Percentiles rank a stretch among this genome's conserved stretches.
These are phyloP conservation scores for Myocastor coypus DNA, from an alignment of 2,113 vertebrate species.

Conservation along the genomic window DNA sequence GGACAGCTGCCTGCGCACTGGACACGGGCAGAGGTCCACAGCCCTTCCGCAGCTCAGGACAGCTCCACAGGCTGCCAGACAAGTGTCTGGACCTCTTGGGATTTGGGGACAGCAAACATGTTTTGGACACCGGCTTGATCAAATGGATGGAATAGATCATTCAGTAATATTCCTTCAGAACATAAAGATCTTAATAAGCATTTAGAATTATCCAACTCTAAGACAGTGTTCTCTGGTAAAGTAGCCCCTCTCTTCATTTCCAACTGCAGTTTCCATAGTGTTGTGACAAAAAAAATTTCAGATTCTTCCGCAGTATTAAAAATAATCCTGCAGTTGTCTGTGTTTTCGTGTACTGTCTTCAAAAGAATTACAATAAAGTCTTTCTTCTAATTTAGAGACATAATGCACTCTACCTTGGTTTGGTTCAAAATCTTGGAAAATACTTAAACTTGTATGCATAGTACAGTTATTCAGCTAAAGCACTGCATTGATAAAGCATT, in stretches of 20 bases:
- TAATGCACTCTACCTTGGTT: conserved; percentile 66
- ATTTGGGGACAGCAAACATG: background rate
- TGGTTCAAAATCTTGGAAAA: conserved; percentile 69
- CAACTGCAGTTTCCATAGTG: conserved; percentile 57
- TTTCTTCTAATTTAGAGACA: conserved; percentile 59
- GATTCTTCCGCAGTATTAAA: conserved; percentile 62
- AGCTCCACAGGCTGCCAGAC: background rate
- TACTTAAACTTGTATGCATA: conserved; percentile 22
- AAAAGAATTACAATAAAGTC: conserved; percentile 71
- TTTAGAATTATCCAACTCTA: conserved; percentile 9
- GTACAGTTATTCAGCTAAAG: conserved; percentile 41
- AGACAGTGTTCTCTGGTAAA: background rate
- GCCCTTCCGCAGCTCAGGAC: background rate
- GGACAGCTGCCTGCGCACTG: no score
- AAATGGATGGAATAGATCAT: background rate
- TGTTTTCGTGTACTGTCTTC: conserved; percentile 68
- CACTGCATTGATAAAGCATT: conserved; percentile 25
- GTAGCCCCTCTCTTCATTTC: background rate
- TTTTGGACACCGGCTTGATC: conserved; percentile 33
- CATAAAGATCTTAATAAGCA: conserved; percentile 13
- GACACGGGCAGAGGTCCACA: background rate
- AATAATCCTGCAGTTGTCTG: conserved; percentile 69
- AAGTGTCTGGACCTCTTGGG: background rate
- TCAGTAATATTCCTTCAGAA: background rate
- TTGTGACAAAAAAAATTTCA: conserved; percentile 66